Conservation (phyloP, 2,113 vertebrate genomes). For the Eudyptes chrysolophus region DNA sequence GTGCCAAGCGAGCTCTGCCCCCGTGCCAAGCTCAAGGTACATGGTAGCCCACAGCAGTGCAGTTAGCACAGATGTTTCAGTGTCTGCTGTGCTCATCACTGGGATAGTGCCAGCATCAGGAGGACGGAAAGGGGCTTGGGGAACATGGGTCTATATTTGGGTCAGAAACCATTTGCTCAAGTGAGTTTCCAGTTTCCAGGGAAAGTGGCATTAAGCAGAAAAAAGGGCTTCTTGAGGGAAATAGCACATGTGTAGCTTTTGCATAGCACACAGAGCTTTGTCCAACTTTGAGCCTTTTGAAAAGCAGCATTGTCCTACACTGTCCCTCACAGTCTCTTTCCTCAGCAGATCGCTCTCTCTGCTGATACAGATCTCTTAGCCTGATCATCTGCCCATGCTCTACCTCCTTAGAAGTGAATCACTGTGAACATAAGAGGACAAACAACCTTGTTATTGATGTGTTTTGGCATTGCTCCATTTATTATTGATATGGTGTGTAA, state of each 20-base stretch:
- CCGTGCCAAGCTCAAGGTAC: fast-evolving
- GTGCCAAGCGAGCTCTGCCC: not conserved
- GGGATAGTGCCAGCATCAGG: not conserved
- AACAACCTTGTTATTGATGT: not conserved
- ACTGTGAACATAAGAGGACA: not conserved
- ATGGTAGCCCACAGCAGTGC: not conserved
- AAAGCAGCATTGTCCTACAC: not conserved
- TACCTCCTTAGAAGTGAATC: not conserved
- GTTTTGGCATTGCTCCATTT: not conserved
- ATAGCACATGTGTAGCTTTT: not conserved
- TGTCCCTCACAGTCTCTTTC: not conserved
- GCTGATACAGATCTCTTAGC: not conserved
- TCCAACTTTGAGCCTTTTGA: not conserved
- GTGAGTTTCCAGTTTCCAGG: not conserved
- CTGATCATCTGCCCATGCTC: not conserved
- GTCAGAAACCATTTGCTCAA: not conserved
- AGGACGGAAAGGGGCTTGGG: not conserved
- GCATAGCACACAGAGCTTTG: not conserved
- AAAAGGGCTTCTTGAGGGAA: not conserved
- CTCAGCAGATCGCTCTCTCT: not conserved
- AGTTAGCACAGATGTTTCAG: not conserved
- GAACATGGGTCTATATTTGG: not conserved
- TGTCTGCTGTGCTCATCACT: not conserved
- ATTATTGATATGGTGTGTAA: not conserved
- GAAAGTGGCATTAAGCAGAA: not conserved